Evolutionary conservation across 2,797 vertebrate species (phyloP).

Genomic region (Sandelia bainsii): DNA sequence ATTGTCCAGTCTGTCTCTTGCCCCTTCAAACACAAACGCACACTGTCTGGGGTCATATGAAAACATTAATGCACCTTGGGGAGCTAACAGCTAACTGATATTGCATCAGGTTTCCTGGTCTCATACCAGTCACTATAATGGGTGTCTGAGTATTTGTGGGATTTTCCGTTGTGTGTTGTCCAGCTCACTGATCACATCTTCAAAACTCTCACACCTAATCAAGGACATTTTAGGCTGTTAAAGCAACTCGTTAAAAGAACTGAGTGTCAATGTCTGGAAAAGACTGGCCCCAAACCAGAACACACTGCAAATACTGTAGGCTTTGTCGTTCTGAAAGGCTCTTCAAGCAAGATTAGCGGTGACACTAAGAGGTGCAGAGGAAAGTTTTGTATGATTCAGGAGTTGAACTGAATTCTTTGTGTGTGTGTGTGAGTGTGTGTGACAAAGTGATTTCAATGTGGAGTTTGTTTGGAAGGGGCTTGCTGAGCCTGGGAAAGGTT

Average conservation of each 20-base stretch:
- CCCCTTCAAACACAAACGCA: constrained; percentile 12
- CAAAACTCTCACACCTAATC: constrained; percentile 35
- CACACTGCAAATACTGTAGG: constrained; percentile 31
- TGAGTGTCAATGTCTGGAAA: constrained; percentile 56
- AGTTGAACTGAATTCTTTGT: constrained; percentile 32
- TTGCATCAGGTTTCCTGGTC: constrained; percentile 47
- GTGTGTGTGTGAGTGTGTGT: constrained; percentile 28
- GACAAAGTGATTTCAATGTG: constrained; percentile 39
- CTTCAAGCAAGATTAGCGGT: constrained; percentile 59
- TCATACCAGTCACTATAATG: background rate
- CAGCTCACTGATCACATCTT: constrained; percentile 66
- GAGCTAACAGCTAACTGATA: constrained; percentile 42
- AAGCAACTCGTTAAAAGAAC: constrained; percentile 54
- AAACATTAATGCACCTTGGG: constrained; percentile 37
- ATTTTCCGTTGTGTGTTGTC: constrained; percentile 12
- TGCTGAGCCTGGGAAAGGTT: constrained; percentile 51
- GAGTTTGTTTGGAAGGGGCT: constrained; percentile 32
- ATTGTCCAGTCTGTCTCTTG: constrained; percentile 5
- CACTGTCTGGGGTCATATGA: constrained; percentile 14
- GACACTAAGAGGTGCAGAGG: constrained; percentile 56
- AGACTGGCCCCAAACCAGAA: constrained; percentile 64
- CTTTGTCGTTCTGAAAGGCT: constrained; percentile 64
- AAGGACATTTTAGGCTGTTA: constrained; percentile 49
- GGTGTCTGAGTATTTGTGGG: no score
- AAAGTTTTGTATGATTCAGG: constrained; percentile 57